phyloP scores from a whole-genome alignment of 2,113 vertebrate species.

The Clupea harengus region DNA sequence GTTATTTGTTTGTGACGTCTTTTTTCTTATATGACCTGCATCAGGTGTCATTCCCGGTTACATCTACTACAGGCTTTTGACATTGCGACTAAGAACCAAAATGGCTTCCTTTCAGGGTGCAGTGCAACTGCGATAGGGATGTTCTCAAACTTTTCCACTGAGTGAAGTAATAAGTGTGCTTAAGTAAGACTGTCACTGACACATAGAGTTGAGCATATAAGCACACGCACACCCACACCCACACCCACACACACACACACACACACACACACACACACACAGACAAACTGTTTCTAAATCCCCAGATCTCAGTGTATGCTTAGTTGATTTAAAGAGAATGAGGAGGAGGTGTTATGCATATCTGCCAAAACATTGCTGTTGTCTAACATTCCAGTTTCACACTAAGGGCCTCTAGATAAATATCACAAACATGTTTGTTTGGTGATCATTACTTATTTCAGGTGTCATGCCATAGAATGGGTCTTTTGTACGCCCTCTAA shows the following conservation, averaged over 20 bases:
- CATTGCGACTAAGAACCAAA: background rate
- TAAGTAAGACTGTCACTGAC: no score
- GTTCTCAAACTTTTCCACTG: background rate
- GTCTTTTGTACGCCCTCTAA: background rate
- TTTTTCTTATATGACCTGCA: background rate
- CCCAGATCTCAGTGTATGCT: background rate
- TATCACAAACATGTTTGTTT: background rate
- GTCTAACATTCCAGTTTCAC: background rate
- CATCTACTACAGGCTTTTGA: background rate
- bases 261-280: background rate
- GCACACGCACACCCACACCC: no score
- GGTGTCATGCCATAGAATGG: background rate
- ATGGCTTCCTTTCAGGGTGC: background rate
- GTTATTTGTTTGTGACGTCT: background rate
- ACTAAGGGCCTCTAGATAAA: background rate
- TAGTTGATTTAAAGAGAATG: background rate
- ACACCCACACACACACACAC: no score
- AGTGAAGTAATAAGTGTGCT: no score
- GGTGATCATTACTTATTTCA: background rate
- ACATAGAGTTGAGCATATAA: background rate
- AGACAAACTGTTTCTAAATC: background rate
- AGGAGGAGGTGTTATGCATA: background rate
- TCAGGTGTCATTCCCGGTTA: background rate
- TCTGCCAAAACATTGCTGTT: constrained; percentile 3
- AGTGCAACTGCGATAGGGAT: background rate